These are phyloP conservation scores for Thereuonema tuberculata DNA, from an alignment of 1,140 invertebrate species.

Conservation along the genomic window DNA sequence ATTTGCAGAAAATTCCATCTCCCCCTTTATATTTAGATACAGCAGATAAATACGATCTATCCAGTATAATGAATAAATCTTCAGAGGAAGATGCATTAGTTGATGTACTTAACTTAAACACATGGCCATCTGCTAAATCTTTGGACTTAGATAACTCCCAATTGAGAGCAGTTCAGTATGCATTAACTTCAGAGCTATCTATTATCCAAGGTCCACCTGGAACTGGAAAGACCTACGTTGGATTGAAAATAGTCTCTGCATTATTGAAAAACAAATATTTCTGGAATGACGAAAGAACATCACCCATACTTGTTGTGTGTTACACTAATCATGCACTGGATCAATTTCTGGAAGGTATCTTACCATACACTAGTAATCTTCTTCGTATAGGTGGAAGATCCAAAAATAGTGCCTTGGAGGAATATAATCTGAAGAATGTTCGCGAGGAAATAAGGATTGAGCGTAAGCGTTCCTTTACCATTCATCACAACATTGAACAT, in stretches of 20 bases:
- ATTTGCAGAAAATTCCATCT: conserved; percentile 13
- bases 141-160: conserved; percentile 34
- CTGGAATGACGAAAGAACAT: conserved; percentile 17
- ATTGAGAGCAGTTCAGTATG: conserved; percentile 31
- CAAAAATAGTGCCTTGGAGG: conserved; percentile 39
- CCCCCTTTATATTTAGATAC: conserved; percentile 8
- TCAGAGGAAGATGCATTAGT: background rate
- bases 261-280: conserved; percentile 26
- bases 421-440: conserved; percentile 24
- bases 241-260: conserved; percentile 32
- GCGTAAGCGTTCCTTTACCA: no score
- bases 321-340: conserved; percentile 80
- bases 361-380: conserved; percentile 33
- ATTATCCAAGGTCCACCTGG: conserved; percentile 65
- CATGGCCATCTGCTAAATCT: conserved; percentile 19
- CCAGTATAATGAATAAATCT: background rate
- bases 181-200: conserved; percentile 36
- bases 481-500: background rate
- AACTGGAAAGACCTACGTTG: conserved; percentile 65
- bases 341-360: conserved; percentile 66
- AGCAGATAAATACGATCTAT: background rate
- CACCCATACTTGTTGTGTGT: conserved; percentile 59
- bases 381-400: conserved; percentile 58
- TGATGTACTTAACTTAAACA: background rate
- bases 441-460: background rate